Conservation (phyloP, 2,113 vertebrate species). For the Indicator maculatus region DNA sequence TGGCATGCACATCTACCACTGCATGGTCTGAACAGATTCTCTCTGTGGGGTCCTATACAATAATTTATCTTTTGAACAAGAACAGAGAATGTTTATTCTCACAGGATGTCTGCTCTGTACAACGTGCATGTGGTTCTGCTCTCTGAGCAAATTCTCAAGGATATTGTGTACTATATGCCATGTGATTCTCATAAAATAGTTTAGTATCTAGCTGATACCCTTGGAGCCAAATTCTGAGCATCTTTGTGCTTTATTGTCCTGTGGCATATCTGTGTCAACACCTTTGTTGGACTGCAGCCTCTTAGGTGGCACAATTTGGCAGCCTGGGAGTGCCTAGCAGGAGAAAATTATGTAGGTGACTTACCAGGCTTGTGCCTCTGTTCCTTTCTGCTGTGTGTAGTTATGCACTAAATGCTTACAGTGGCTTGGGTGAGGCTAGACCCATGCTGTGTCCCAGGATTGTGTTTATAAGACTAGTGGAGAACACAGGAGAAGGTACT, state of each 20-base stretch:
- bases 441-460: not conserved
- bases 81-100: not conserved
- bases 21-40: not conserved
- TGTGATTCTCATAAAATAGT: not conserved
- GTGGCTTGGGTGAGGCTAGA: not conserved
- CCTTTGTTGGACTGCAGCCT: not conserved
- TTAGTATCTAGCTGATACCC: not conserved
- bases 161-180: not conserved
- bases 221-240: not conserved
- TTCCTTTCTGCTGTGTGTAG: not conserved
- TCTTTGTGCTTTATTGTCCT: not conserved
- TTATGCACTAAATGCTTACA: not conserved
- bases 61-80: not conserved
- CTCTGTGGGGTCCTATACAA: not conserved
- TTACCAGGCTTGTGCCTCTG: not conserved
- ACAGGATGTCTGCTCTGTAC: not conserved
- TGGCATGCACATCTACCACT: not conserved
- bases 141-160: not conserved
- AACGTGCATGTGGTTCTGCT: not conserved
- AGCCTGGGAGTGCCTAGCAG: not conserved
- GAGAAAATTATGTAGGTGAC: not conserved
- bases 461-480: not conserved
- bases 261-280: not conserved
- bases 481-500: not conserved
- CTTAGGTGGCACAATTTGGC: not conserved